Conservation (phyloP, 2,797 vertebrate species). For the Sebastolobus alascanus region DNA sequence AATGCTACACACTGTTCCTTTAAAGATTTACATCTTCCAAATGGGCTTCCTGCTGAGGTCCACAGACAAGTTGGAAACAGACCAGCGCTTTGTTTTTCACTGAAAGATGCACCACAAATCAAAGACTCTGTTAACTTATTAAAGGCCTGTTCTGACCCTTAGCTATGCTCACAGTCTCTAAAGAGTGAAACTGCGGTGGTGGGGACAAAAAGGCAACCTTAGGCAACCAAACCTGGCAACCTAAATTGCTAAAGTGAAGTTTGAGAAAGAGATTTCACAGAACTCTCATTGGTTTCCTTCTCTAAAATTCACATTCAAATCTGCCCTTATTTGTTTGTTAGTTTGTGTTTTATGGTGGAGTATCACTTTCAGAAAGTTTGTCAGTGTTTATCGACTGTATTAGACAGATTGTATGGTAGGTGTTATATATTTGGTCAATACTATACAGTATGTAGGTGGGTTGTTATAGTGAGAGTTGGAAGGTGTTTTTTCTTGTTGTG, state of each 20-base stretch:
- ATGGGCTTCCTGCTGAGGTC: not conserved
- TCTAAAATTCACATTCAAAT: not conserved
- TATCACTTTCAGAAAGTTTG: not conserved
- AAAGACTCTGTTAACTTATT: conserved; percentile 22
- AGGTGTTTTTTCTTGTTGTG: not conserved
- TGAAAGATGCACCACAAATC: conserved; percentile 16
- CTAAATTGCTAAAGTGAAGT: not conserved
- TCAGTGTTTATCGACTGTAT: not conserved
- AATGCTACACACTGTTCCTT: not conserved
- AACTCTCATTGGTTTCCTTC: not conserved
- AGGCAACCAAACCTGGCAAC: not conserved
- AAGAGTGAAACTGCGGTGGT: not conserved
- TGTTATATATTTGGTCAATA: not conserved
- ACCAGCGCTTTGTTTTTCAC: not conserved
- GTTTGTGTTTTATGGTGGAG: not conserved
- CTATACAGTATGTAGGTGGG: conserved; percentile 6
- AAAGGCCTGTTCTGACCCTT: conserved; percentile 22
- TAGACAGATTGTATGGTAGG: not conserved
- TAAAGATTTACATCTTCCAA: not conserved
- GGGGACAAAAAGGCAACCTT: not conserved
- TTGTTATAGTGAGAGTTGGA: conserved; percentile 5
- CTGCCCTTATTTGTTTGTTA: not conserved
- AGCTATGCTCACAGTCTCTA: conserved; percentile 8
- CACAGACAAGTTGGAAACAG: not conserved
- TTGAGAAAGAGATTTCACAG: not conserved